phyloP scores from a whole-genome alignment of 1,140 invertebrate genomes.

The Cepaea nemoralis region DNA sequence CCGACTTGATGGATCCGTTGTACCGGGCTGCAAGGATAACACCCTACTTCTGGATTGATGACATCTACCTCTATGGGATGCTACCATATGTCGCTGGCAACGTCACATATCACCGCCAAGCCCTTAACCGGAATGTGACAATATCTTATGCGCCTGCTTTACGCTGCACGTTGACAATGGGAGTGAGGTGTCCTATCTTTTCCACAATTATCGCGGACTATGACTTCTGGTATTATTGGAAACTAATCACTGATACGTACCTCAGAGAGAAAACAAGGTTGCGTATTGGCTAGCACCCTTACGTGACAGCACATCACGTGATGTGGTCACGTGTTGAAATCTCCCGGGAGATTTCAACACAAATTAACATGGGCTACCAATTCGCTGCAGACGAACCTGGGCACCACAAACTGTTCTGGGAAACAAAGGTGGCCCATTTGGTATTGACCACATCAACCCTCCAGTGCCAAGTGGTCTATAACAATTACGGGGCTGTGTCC shows the following conservation, averaged over 20 bases:
- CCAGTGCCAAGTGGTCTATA: too few relatives aligned
- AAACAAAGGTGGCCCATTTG: neutral
- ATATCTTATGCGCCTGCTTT: neutral
- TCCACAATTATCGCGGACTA: neutral
- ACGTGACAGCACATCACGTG: neutral
- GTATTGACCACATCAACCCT: neutral
- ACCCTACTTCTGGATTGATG: constrained; percentile 75
- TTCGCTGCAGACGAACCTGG: too few relatives aligned
- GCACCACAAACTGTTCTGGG: too few relatives aligned
- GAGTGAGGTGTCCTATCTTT: constrained; percentile 1
- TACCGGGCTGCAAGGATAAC: constrained; percentile 61
- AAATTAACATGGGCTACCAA: too few relatives aligned
- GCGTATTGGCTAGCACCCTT: neutral
- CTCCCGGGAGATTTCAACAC: neutral
- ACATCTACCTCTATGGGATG: constrained; percentile 46
- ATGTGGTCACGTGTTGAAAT: neutral
- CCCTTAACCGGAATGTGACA: constrained; percentile 13
- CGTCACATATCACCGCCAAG: constrained; percentile 25
- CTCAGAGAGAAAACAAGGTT: neutral
- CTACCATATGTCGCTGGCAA: constrained; percentile 48
- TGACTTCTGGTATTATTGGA: neutral
- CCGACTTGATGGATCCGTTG: constrained; percentile 55
- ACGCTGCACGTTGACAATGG: neutral
- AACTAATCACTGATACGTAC: neutral
- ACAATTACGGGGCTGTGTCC: too few relatives aligned